Conservation (phyloP, 2,797 vertebrate species). For the Brachyrhaphis roseni region DNA sequence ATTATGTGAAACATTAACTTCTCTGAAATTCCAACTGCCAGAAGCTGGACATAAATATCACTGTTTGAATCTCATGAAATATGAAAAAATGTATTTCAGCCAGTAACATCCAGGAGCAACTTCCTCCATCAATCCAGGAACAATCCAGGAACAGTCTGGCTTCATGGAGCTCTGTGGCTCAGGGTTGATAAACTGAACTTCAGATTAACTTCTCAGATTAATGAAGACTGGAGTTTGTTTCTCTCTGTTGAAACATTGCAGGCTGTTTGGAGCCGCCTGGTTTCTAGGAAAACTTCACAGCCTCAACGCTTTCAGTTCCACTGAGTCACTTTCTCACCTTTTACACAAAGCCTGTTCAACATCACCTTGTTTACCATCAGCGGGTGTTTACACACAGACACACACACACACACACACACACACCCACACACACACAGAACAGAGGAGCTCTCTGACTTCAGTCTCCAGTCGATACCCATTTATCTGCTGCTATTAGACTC, state of each 20-base stretch:
- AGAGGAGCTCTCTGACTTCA: slow-evolving; percentile 6
- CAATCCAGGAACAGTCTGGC: not conserved
- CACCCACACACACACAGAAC: not conserved
- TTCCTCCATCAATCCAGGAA: not conserved
- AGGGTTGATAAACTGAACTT: slow-evolving; percentile 6
- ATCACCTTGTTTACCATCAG: slow-evolving; percentile 19
- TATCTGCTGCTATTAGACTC: slow-evolving; percentile 17
- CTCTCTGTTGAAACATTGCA: slow-evolving; percentile 10
- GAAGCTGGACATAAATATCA: not conserved
- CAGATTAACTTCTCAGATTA: not conserved
- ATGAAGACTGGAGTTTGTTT: not conserved
- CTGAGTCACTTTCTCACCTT: slow-evolving; percentile 35
- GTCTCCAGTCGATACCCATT: slow-evolving; percentile 39
- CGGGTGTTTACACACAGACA: slow-evolving; percentile 5
- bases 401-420: slow-evolving; percentile 10
- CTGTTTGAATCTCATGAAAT: not conserved
- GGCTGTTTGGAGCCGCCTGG: not conserved
- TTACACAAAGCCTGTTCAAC: slow-evolving; percentile 32
- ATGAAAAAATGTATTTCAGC: not conserved
- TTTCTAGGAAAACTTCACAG: slow-evolving; percentile 20
- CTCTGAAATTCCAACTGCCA: no score
- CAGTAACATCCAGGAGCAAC: no score
- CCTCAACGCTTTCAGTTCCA: slow-evolving; percentile 34
- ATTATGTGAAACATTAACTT: no score
- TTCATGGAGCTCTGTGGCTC: not conserved